phyloP scores from a whole-genome alignment of 2,888 invertebrate genomes.

The Calliopum simillimum region DNA sequence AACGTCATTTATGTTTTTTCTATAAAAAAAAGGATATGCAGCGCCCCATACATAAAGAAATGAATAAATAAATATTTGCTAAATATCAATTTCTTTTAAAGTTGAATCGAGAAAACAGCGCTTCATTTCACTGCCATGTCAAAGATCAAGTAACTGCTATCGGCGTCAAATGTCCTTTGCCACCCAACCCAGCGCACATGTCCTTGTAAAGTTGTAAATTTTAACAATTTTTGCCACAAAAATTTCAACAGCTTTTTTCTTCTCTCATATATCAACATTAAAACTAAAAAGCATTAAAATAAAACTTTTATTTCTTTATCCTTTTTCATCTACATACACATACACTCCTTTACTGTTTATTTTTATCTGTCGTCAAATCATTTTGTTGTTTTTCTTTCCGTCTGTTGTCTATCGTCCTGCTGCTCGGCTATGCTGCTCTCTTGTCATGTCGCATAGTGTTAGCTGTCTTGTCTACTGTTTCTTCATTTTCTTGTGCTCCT shows the following conservation, averaged over 20 bases:
- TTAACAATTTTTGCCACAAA: background rate
- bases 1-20: constrained; percentile 44
- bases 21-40: constrained; percentile 54
- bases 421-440: background rate
- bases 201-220: constrained; percentile 10
- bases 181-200: background rate
- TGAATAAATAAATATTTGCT: background rate
- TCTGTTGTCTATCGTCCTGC: background rate
- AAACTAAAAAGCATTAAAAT: too few species aligned
- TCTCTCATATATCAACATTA: too few species aligned
- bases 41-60: background rate
- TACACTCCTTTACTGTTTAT: background rate
- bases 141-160: background rate
- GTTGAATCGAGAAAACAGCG: background rate
- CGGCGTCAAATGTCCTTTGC: too few species aligned
- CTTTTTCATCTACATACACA: background rate
- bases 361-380: too few species aligned
- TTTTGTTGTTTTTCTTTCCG: too few species aligned
- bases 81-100: background rate
- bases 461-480: background rate
- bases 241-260: too few species aligned
- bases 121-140: background rate
- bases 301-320: background rate
- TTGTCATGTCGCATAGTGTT: background rate
- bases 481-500: background rate